phyloP scores from a whole-genome alignment of 2,888 invertebrate species.

The Apamea sordens region DNA sequence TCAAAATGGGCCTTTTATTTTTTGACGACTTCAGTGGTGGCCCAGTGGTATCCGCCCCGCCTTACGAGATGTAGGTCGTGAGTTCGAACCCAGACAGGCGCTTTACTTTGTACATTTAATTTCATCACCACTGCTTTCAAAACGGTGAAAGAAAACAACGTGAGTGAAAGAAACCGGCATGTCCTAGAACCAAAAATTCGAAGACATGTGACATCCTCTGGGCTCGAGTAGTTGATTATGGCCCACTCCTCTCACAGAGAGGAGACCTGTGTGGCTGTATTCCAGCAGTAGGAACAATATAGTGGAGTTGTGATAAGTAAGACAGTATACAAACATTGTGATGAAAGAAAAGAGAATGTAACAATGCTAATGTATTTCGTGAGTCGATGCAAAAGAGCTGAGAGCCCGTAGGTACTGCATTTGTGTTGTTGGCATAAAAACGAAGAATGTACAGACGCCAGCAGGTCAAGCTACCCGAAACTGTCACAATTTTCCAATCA shows the following conservation, averaged over 20 bases:
- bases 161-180: neutral
- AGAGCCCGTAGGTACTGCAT: neutral
- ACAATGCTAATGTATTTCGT: neutral
- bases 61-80: too few relatives aligned
- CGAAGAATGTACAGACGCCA: neutral
- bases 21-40: too few relatives aligned
- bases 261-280: neutral
- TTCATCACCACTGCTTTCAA: neutral
- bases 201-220: neutral
- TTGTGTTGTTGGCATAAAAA: conserved; percentile 8
- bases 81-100: too few relatives aligned
- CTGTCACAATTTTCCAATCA: too few relatives aligned
- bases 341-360: neutral
- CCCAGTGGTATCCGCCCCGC: too few relatives aligned
- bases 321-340: neutral
- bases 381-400: conserved; percentile 6
- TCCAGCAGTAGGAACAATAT: neutral
- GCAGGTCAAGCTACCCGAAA: too few relatives aligned
- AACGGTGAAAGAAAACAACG: neutral
- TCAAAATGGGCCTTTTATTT: too few relatives aligned
- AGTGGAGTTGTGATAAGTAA: neutral
- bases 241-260: neutral
- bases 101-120: neutral
- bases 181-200: neutral
- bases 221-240: neutral